Base-by-base conservation (phyloP, 2,113 vertebrate species). In the Piprites chloris region DNA sequence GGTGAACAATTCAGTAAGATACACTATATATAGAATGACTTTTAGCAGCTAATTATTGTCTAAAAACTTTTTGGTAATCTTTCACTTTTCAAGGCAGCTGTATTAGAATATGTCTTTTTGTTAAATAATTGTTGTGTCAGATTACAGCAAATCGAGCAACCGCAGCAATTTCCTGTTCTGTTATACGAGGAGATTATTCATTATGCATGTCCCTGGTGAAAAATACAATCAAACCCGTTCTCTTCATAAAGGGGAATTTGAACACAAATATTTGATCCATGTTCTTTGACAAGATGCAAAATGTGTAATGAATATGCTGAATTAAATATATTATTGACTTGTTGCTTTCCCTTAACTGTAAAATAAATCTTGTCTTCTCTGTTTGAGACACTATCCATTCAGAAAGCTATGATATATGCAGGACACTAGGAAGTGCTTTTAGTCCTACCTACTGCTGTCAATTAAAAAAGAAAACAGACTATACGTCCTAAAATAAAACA, bases 51-150 rank as follows among this genome's bases (percentile, higher is more conserved):
- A 26, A 22, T 50, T 93, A 69, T 81, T 84, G 30, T 32, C 73
- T 88, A 30, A 83, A 90, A 88, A 35, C 33, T 66, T 85, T 24
- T 30, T 55, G 4, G 22, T 66, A 72, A 55, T 52, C 32, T 90
- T 90, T 80, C 21, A n/a, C 12, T 71, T 93, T 84, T 75, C 52
- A 90, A 84, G 90, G 56, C n/a, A 75, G 55, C 67, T 80, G 21
- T 16, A 50, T 47, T 77, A 92, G 75, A 92, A 82, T 80, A 92
- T 49, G 16, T 35, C 65, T 81, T 77, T 52, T 26, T 89, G 85
- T 93, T 90, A 92, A 94, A 92, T 94, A 95, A 93, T 56, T 71
- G 59, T 79, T 80, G 75, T 86, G 69, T 95, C 68, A 78, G 69
- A 49, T 96, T 93, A 96, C 85, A 92, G 65, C 85, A 90, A 11